Evolutionary conservation across 2,888 invertebrate species (phyloP), one percentile per base, ranked within the genome.

Genomic region (Andrena minutula): DNA sequence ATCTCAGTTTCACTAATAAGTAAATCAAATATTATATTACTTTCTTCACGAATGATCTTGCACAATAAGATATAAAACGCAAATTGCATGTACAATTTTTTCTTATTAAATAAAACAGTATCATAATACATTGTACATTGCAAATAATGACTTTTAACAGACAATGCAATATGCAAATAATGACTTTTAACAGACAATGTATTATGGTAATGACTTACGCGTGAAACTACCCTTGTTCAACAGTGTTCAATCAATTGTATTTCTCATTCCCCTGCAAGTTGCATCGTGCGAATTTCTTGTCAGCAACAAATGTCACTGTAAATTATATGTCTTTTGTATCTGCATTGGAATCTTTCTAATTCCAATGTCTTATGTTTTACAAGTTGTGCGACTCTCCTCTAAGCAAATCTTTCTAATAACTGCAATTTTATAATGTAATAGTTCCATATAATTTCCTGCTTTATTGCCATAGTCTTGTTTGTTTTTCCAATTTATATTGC

Each of bases 231-330:
- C 68, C 84, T 56, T 53, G 85, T 75, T 78, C 87, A 87, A 84
- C 64, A 86, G 79, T 89, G 88, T 74, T 91, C 88, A 30, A 89
- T 88, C 30, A 88, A 84, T 47, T 90, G 88, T 51, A 85, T 88
- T 83, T 91, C 91, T 20, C 85, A 86, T 63, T 92, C 90, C 74
- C 92, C 92, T 65, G 88, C 88, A n/a, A 91, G 69, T 81, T 92
- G 89, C 91, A 92, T 92, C 89, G 92, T 91, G 3, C 90, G 85
- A 66, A 83, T 88, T 75, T 92, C 92, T 70, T 92, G 90, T 26
- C 89, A 90, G 86, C 91, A 91, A 60, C 89, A 85, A 64, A 90
- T 35, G 74, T 92, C 91, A 75, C 83, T 90, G 53, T 91, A 90
- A 4, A 88, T 83, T 82, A 90, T 92, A 53, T 92, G 91, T 58